A percentile compares a stretch with the other conserved stretches of the same genome.
phyloP scores from a whole-genome alignment of 2,888 invertebrate species.

The Pollenia labialis region DNA sequence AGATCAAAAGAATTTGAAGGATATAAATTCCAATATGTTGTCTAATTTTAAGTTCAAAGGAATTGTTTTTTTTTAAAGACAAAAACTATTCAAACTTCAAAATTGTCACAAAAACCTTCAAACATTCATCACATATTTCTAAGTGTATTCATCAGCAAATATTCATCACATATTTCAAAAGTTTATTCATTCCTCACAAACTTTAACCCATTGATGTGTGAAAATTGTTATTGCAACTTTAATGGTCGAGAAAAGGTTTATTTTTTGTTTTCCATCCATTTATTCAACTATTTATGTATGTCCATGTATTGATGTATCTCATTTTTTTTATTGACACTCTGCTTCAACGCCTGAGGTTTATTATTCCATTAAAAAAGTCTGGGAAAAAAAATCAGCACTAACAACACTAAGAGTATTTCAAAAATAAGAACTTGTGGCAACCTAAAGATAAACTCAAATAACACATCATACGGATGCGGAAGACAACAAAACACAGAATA shows the following conservation, averaged over 20 bases:
- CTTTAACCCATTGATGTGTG: constrained; percentile 8
- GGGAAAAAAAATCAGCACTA: constrained; percentile 19
- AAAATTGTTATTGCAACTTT: constrained; percentile 34
- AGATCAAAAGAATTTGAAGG: too few species aligned
- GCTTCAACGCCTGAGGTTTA: constrained; percentile 74
- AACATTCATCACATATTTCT: too few species aligned
- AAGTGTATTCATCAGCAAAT: background rate
- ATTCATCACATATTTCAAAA: background rate
- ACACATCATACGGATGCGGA: constrained; percentile 31
- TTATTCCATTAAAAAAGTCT: constrained; percentile 24
- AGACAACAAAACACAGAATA: constrained; percentile 10
- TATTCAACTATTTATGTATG: background rate
- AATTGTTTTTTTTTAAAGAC: background rate
- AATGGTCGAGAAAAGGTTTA: constrained; percentile 16
- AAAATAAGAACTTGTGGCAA: constrained; percentile 41
- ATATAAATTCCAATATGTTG: too few species aligned
- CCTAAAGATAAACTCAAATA: constrained; percentile 61
- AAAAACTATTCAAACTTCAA: too few species aligned
- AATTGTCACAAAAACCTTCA: too few species aligned
- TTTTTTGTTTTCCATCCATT: background rate
- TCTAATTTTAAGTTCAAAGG: background rate
- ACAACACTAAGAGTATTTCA: constrained; percentile 6
- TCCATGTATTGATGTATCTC: constrained; percentile 33
- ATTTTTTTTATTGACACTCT: constrained; percentile 60
- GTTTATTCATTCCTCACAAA: background rate